phyloP scores from a whole-genome alignment of 2,113 vertebrate genomes.

The Scomber scombrus region DNA sequence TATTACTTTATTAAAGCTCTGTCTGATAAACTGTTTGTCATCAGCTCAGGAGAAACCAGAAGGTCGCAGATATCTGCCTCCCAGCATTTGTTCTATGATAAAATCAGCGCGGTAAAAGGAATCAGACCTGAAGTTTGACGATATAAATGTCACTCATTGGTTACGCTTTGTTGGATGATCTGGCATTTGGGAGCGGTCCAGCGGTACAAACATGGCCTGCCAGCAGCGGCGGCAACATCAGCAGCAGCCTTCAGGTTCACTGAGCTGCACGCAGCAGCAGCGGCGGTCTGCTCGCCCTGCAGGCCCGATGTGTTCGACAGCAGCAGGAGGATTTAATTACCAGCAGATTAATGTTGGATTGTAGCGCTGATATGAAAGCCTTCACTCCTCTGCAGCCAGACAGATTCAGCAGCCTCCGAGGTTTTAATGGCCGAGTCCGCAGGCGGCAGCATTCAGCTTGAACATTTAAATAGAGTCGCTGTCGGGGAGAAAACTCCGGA shows the following conservation, averaged over 20 bases:
- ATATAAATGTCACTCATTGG: constrained; percentile 11
- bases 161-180: neutral
- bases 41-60: no score
- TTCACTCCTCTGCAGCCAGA: constrained; percentile 1
- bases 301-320: neutral
- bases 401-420: neutral
- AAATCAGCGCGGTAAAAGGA: neutral
- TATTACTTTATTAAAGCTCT: constrained; percentile 11
- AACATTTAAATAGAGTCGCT: neutral
- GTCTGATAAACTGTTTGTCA: neutral
- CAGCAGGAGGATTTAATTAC: constrained; percentile 44
- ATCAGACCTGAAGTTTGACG: neutral
- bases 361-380: neutral
- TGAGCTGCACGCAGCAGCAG: neutral
- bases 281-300: no score
- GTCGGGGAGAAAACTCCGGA: neutral
- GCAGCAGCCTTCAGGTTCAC: neutral
- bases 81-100: neutral
- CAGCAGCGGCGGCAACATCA: neutral
- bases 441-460: neutral
- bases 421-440: neutral
- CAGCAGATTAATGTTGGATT: constrained; percentile 13
- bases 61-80: neutral
- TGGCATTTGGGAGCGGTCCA: neutral
- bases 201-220: neutral